Evolutionary conservation across 2,888 invertebrate species (phyloP).

Genomic region (Eupithecia exiguata): DNA sequence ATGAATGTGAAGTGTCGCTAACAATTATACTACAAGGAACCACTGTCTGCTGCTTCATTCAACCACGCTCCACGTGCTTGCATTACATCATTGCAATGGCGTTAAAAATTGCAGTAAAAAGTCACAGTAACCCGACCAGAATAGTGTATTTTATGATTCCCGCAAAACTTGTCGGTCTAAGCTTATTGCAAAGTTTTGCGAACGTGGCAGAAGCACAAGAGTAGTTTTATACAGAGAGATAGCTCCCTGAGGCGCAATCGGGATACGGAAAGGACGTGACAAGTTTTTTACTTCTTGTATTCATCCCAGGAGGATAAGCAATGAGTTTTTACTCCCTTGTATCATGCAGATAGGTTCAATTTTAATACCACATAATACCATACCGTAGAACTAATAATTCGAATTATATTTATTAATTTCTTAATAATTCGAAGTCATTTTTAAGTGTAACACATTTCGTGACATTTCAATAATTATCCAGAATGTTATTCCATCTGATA

Average conservation of each 20-base stretch:
- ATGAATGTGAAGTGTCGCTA: too few species aligned
- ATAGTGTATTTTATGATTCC: constrained; percentile 38
- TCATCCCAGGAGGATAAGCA: neutral
- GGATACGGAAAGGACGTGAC: constrained; percentile 2
- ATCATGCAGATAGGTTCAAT: neutral
- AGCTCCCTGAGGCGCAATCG: constrained; percentile 15
- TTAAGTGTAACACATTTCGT: too few species aligned
- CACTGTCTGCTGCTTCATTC: neutral
- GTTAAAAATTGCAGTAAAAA: constrained; percentile 28
- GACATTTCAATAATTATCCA: too few species aligned
- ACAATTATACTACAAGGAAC: neutral
- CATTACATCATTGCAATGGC: constrained; percentile 11
- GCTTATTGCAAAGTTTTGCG: constrained; percentile 43
- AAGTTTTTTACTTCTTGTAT: constrained; percentile 2
- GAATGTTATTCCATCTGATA: too few species aligned
- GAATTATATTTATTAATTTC: too few species aligned
- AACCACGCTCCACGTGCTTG: constrained; percentile 6
- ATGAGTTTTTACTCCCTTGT: neutral
- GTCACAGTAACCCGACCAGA: constrained; percentile 21
- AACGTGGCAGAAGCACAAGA: constrained; percentile 32
- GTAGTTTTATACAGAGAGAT: constrained; percentile 18
- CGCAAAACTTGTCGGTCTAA: constrained; percentile 37
- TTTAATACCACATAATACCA: neutral
- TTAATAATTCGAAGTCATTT: too few species aligned
- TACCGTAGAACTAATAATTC: neutral